Evolutionary conservation across 2,888 invertebrate genomes (phyloP).

Genomic region (Drosophila peninsularis): DNA sequence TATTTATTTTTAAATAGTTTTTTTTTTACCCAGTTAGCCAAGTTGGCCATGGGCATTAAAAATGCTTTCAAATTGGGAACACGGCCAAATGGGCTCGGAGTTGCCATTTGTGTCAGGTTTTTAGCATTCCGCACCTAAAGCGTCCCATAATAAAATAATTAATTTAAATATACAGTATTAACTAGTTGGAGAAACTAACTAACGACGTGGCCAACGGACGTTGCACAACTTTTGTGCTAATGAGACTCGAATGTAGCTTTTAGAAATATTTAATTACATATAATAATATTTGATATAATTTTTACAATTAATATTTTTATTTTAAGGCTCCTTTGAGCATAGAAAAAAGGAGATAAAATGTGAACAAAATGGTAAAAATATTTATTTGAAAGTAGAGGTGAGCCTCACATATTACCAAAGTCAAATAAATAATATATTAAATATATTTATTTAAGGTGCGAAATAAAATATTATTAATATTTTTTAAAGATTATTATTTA

Average conservation of each 20-base stretch:
- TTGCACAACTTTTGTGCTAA: neutral
- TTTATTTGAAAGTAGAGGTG: no score
- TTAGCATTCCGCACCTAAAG: slow-evolving; percentile 3
- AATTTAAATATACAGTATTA: slow-evolving; percentile 9
- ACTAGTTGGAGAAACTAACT: neutral
- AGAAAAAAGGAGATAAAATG: no score
- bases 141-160: slow-evolving; percentile 18
- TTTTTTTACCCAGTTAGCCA: slow-evolving; percentile 25
- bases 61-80: slow-evolving; percentile 33
- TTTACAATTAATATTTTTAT: no score
- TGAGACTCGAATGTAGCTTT: no score
- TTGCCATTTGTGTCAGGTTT: slow-evolving; percentile 1
- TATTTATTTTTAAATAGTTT: slow-evolving; percentile 37
- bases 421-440: no score
- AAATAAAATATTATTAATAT: no score
- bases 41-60: slow-evolving; percentile 38
- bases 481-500: no score
- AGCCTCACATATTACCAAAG: no score
- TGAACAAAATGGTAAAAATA: no score
- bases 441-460: no score
- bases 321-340: no score
- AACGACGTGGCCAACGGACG: neutral
- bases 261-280: neutral
- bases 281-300: neutral
- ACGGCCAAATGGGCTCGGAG: slow-evolving; percentile 6